Conservation (phyloP, 2,888 invertebrate species). For the Aphelenchoides bicaudatus region DNA sequence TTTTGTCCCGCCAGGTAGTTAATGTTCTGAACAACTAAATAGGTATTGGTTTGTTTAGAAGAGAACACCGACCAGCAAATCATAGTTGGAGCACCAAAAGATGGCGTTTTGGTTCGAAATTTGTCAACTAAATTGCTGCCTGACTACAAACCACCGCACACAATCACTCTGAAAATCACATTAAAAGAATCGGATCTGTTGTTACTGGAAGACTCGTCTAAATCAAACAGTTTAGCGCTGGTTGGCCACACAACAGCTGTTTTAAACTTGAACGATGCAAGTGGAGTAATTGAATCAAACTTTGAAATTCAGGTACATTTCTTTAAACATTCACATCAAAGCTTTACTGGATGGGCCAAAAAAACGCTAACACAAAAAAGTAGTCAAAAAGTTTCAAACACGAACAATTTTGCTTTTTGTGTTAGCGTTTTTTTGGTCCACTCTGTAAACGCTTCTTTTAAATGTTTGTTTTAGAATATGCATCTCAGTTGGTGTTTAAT, state of each 20-base stretch:
- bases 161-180: slow-evolving; percentile 78
- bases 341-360: no score
- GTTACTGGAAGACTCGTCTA: slow-evolving; percentile 82
- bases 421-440: no score
- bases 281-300: slow-evolving; percentile 42
- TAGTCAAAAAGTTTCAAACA: no score
- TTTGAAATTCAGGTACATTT: slow-evolving; percentile 53
- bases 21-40: not conserved
- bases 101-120: slow-evolving; percentile 25
- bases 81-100: slow-evolving; percentile 23
- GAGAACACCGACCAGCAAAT: not conserved
- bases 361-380: no score
- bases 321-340: no score
- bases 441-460: no score
- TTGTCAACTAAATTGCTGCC: not conserved
- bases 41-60: not conserved
- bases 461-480: no score
- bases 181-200: slow-evolving; percentile 92
- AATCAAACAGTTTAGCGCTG: slow-evolving; percentile 85
- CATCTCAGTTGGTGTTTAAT: slow-evolving; percentile 51
- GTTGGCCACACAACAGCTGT: slow-evolving; percentile 65
- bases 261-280: slow-evolving; percentile 44
- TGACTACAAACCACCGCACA: slow-evolving; percentile 32
- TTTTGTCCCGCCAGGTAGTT: slow-evolving; percentile 39
- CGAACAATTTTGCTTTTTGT: no score